Percentiles rank a stretch among this genome's conserved stretches.
These are phyloP conservation scores for Papilio dardanus DNA, from an alignment of 1,140 invertebrate species.

Conservation along the genomic window DNA sequence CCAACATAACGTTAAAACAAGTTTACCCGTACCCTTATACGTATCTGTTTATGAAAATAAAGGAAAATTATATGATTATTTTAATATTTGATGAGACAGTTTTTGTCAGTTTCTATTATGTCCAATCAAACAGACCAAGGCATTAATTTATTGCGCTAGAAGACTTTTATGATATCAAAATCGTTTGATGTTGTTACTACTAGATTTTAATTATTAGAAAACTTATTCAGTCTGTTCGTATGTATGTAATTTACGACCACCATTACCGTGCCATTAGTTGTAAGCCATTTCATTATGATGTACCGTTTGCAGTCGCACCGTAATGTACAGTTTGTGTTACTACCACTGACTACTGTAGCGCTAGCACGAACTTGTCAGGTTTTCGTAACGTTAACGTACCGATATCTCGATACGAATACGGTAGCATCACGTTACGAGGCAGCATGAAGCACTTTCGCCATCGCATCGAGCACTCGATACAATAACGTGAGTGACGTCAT, in stretches of 20 bases:
- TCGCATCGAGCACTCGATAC: no score
- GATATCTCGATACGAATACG: no score
- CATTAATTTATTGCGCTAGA: not conserved
- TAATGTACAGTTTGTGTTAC: not conserved
- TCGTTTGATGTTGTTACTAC: not conserved
- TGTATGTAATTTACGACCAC: not conserved
- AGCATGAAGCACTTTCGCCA: no score
- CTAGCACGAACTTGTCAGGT: no score
- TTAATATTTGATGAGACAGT: no score
- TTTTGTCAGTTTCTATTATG: no score
- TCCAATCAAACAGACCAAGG: not conserved
- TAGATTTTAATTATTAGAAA: not conserved
- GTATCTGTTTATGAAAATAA: no score
- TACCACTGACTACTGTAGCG: not conserved
- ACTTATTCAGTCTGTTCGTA: not conserved
- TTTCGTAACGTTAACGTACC: no score
- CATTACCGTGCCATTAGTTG: slow-evolving; percentile 14
- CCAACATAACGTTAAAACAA: not conserved
- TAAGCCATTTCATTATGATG: slow-evolving; percentile 7
- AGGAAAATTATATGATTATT: no score
- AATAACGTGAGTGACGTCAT: no score
- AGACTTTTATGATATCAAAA: not conserved
- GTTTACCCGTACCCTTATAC: not conserved
- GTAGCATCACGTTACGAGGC: no score
- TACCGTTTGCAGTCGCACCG: slow-evolving; percentile 4